These are phyloP conservation scores for Chloroclystis v-ata DNA, from an alignment of 2,888 invertebrate genomes.

Conservation along the genomic window DNA sequence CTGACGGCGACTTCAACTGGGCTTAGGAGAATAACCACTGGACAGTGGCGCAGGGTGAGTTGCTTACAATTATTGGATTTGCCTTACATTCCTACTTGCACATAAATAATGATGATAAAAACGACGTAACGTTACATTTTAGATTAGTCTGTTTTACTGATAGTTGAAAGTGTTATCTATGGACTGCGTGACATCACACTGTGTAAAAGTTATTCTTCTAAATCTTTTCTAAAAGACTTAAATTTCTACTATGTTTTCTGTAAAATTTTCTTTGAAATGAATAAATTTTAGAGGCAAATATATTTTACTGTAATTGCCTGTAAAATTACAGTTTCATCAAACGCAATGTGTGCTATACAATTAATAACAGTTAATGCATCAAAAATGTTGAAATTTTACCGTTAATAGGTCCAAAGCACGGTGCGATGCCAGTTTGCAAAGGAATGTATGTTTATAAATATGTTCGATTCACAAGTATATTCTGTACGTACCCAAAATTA, in stretches of 20 bases:
- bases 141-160: slow-evolving; percentile 7
- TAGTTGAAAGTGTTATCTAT: slow-evolving; percentile 11
- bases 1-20: slow-evolving; percentile 24
- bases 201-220: slow-evolving; percentile 21
- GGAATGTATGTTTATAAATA: slow-evolving; percentile 18
- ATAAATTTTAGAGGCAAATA: slow-evolving; percentile 29
- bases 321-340: slow-evolving; percentile 29
- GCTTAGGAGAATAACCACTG: slow-evolving; percentile 18
- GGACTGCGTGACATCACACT: slow-evolving; percentile 7
- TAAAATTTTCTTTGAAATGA: slow-evolving; percentile 25
- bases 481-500: not conserved
- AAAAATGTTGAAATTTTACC: slow-evolving; percentile 21
- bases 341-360: slow-evolving; percentile 32
- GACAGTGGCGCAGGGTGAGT: slow-evolving; percentile 7
- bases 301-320: slow-evolving; percentile 24
- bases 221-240: slow-evolving; percentile 34
- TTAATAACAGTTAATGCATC: slow-evolving; percentile 34
- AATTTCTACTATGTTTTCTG: slow-evolving; percentile 29
- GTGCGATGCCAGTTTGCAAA: slow-evolving; percentile 29
- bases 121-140: slow-evolving; percentile 2
- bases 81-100: slow-evolving; percentile 24
- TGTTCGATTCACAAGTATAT: not conserved
- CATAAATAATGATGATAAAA: slow-evolving; percentile 13
- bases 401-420: slow-evolving; percentile 37
- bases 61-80: slow-evolving; percentile 19